Percentiles rank a stretch among this genome's conserved stretches.
Conservation (phyloP, 2,797 vertebrate species). For the Tokudaia tokunoshimensis region DNA sequence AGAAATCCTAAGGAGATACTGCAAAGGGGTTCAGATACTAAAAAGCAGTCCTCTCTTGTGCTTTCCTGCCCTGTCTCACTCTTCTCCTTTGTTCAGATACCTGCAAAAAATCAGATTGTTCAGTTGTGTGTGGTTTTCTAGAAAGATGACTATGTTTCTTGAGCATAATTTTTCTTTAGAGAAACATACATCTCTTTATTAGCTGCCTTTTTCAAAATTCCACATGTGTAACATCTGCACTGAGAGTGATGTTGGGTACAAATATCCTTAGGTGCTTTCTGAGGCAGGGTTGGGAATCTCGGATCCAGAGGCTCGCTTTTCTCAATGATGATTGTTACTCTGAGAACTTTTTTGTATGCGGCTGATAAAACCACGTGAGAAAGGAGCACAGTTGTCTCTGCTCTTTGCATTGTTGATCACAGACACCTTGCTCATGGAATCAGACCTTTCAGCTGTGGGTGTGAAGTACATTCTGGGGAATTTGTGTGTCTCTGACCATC, state of each 20-base stretch:
- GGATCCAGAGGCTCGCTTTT: neutral
- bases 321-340: neutral
- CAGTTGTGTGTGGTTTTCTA: neutral
- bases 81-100: fast-evolving
- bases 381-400: neutral
- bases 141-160: neutral
- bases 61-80: neutral
- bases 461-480: too few species aligned
- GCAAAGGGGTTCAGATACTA: fast-evolving
- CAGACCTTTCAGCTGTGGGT: neutral
- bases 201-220: neutral
- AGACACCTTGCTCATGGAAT: neutral
- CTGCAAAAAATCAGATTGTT: fast-evolving
- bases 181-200: neutral
- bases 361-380: neutral
- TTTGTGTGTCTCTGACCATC: neutral
- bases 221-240: neutral
- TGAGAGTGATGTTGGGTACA: neutral
- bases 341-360: neutral
- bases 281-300: neutral
- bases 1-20: neutral
- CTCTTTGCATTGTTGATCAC: neutral
- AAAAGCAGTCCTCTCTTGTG: neutral
- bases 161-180: neutral
- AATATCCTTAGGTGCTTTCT: neutral